Conservation (phyloP, 2,797 vertebrate species). For the Cryptoprocta ferox region DNA sequence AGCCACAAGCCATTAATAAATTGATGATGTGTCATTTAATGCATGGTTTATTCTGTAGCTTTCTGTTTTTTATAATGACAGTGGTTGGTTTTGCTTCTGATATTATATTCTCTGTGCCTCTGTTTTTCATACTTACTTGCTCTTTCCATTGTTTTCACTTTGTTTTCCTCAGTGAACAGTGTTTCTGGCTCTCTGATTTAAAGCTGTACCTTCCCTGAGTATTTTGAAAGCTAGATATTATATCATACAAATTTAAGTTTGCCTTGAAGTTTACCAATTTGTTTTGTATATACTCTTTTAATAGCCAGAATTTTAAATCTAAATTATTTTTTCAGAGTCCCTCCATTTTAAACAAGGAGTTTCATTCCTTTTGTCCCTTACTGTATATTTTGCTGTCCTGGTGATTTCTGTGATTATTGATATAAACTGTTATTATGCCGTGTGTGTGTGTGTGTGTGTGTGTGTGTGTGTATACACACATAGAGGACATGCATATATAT, state of each 20-base stretch:
- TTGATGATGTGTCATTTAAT: background rate
- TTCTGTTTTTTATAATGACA: background rate
- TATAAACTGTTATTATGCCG: background rate
- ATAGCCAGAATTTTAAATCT: background rate
- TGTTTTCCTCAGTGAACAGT: background rate
- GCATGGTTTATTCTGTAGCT: background rate
- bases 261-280: background rate
- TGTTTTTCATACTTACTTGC: background rate
- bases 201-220: background rate
- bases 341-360: background rate
- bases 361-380: background rate
- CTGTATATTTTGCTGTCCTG: background rate
- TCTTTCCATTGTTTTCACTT: background rate
- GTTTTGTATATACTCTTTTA: background rate
- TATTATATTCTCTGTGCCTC: background rate
- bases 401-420: background rate
- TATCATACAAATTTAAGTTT: background rate
- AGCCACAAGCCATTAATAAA: background rate
- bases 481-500: background rate
- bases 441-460: background rate
- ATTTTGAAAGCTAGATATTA: background rate
- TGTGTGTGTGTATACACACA: background rate
- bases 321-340: background rate
- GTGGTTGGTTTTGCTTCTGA: background rate
- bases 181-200: background rate